phyloP scores from a whole-genome alignment of 2,888 invertebrate genomes.

The Lutraria lutraria region DNA sequence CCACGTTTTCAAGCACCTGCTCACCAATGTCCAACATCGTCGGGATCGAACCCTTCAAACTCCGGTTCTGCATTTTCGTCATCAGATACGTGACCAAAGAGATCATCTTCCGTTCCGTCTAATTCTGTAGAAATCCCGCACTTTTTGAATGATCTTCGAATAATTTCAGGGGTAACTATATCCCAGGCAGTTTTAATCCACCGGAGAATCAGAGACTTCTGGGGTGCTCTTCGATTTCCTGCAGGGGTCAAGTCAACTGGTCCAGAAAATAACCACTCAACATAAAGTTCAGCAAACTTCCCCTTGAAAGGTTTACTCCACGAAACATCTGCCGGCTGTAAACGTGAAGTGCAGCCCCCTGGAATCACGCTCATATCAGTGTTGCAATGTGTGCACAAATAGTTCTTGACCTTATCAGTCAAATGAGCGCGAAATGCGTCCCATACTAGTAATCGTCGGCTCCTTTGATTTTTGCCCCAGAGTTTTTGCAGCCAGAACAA shows the following conservation, averaged over 20 bases:
- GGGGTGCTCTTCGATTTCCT: too few species aligned
- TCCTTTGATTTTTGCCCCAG: neutral
- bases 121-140: neutral
- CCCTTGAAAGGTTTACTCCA: constrained; percentile 56
- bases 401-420: constrained; percentile 13
- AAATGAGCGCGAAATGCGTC: constrained; percentile 43
- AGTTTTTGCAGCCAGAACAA: constrained; percentile 37
- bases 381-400: too few species aligned
- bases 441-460: constrained; percentile 41
- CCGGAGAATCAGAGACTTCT: neutral
- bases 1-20: too few species aligned
- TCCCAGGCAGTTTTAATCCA: neutral
- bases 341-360: constrained; percentile 53
- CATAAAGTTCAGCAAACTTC: constrained; percentile 43
- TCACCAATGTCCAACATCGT: too few species aligned
- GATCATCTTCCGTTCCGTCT: neutral
- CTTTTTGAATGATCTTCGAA: constrained; percentile 1
- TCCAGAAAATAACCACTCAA: constrained; percentile 43
- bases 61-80: neutral
- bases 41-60: too few species aligned
- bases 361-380: constrained; percentile 49
- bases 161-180: too few species aligned
- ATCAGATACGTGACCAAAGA: neutral
- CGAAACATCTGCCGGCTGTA: constrained; percentile 56
- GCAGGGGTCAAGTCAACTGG: too few species aligned